Conservation (phyloP, 2,797 vertebrate genomes). For the Sitta carolinensis region DNA sequence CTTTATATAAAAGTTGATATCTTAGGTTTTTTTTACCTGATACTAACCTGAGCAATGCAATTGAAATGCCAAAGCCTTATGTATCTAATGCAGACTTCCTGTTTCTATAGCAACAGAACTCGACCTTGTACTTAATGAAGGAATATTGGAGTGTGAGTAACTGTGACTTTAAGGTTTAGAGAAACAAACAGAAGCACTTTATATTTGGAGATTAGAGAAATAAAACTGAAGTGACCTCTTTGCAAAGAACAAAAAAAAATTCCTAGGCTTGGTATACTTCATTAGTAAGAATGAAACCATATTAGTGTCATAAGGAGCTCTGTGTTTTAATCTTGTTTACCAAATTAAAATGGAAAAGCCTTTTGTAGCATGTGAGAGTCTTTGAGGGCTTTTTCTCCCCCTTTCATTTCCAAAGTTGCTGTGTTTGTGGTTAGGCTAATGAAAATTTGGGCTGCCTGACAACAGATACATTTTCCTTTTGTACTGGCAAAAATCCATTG, state of each 20-base stretch:
- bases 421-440: not conserved
- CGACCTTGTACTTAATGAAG: not conserved
- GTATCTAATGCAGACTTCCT: not conserved
- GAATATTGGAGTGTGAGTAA: not conserved
- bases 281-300: not conserved
- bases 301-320: slow-evolving; percentile 6
- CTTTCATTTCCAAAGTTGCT: not conserved
- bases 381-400: not conserved
- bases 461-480: not conserved
- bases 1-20: not conserved
- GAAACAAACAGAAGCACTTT: slow-evolving; percentile 10
- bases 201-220: slow-evolving; percentile 5
- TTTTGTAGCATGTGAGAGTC: not conserved
- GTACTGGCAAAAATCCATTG: not conserved
- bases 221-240: not conserved
- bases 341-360: slow-evolving; percentile 36
- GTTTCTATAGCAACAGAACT: slow-evolving; percentile 55
- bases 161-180: slow-evolving; percentile 6
- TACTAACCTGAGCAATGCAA: not conserved
- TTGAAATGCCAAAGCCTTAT: not conserved
- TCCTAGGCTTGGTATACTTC: not conserved
- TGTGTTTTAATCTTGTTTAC: slow-evolving; percentile 27
- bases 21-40: not conserved
- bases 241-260: not conserved
- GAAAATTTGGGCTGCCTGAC: not conserved